Percentiles rank a stretch among this genome's conserved stretches.
Evolutionary conservation across 1,140 invertebrate species (phyloP).

Genomic region (Hesperophylax magnus): DNA sequence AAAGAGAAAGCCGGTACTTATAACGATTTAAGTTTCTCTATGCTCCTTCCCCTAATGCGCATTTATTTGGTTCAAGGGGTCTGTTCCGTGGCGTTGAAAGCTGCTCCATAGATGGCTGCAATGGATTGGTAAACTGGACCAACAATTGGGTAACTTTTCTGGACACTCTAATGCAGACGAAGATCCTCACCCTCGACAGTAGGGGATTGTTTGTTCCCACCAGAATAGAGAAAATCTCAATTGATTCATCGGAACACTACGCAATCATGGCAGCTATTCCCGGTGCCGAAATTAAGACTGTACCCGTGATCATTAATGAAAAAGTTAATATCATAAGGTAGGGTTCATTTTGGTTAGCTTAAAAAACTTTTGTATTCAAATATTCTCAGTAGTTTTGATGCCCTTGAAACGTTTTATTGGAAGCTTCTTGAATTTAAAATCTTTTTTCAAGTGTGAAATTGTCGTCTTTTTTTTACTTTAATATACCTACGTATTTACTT

Average conservation of each 20-base stretch:
- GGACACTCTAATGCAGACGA: conserved; percentile 94
- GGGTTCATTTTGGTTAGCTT: no score
- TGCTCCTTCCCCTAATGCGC: no score
- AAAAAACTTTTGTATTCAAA: no score
- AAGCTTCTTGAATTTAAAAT: no score
- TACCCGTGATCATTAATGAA: conserved; percentile 65
- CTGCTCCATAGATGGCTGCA: conserved; percentile 66
- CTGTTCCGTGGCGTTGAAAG: conserved; percentile 79
- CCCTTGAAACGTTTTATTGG: no score
- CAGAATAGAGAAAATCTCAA: conserved; percentile 82
- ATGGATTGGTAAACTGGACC: conserved; percentile 68
- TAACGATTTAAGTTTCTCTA: no score
- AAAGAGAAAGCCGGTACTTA: no score
- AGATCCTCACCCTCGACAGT: conserved; percentile 82
- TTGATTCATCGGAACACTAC: conserved; percentile 81
- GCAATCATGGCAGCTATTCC: conserved; percentile 69
- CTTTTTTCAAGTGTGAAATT: no score
- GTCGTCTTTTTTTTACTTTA: no score
- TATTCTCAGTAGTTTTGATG: no score
- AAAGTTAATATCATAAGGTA: conserved; percentile 66
- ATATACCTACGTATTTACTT: no score
- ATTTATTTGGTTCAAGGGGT: conserved; percentile 61
- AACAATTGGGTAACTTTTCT: conserved; percentile 94
- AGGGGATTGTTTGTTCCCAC: conserved; percentile 87
- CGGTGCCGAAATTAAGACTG: conserved; percentile 64